These are phyloP conservation scores for Therioaphis trifolii DNA, from an alignment of 2,888 invertebrate genomes.

Conservation along the genomic window DNA sequence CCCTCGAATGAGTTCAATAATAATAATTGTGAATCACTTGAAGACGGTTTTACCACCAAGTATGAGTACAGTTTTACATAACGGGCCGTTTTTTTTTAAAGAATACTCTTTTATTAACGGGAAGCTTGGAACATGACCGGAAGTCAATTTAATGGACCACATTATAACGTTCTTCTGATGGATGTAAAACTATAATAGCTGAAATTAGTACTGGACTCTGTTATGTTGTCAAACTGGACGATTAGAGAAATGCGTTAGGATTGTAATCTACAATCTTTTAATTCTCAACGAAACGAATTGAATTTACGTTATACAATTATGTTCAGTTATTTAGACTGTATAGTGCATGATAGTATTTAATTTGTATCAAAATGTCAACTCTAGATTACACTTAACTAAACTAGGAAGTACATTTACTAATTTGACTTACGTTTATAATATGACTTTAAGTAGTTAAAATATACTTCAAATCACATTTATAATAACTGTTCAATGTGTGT, in stretches of 20 bases:
- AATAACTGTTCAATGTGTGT: too few species aligned
- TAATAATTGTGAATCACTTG: conserved; percentile 29
- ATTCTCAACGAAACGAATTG: conserved; percentile 33
- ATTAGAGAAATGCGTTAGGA: conserved; percentile 12
- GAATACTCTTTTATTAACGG: conserved; percentile 45
- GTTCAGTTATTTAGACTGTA: background rate
- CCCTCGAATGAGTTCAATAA: conserved; percentile 44
- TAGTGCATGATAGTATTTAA: background rate
- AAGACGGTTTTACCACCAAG: conserved; percentile 33
- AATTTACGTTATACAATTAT: conserved; percentile 17
- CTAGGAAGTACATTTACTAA: too few species aligned
- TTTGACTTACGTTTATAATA: too few species aligned
- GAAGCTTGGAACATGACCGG: conserved; percentile 36
- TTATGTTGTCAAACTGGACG: conserved; percentile 37
- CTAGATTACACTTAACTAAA: too few species aligned
- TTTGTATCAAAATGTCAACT: background rate
- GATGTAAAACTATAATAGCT: conserved; percentile 27
- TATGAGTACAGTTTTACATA: conserved; percentile 61
- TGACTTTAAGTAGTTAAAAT: too few species aligned
- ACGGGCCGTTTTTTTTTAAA: conserved; percentile 47
- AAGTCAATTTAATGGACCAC: conserved; percentile 52
- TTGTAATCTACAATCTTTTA: conserved; percentile 27
- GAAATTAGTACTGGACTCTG: conserved; percentile 48
- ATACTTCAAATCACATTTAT: too few species aligned
- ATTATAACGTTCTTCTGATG: conserved; percentile 17